Conservation (phyloP, 2,888 invertebrate genomes). For the Rhamphomyia laevipes region DNA sequence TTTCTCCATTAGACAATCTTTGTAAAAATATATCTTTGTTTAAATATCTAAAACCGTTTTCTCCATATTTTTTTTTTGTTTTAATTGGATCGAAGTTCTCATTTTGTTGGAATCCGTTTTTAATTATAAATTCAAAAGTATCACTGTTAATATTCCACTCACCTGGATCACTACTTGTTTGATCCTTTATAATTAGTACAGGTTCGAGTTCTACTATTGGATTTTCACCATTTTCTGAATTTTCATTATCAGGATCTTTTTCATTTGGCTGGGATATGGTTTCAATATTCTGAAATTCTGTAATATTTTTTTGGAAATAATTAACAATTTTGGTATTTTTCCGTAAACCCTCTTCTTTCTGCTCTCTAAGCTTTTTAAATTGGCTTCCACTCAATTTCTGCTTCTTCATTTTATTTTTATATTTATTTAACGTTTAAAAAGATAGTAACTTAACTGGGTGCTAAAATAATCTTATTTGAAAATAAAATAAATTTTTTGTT, state of each 20-base stretch:
- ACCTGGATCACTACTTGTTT: background rate
- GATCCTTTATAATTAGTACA: background rate
- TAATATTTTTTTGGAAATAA: background rate
- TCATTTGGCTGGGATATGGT: background rate
- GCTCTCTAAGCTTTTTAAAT: background rate
- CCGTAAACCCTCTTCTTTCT: background rate
- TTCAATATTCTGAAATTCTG: background rate
- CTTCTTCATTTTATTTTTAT: background rate
- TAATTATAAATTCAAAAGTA: background rate
- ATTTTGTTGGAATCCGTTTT: too few relatives aligned
- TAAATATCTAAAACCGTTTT: too few relatives aligned
- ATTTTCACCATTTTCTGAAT: background rate
- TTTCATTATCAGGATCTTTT: background rate
- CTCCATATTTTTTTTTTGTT: too few relatives aligned
- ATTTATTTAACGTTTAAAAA: background rate
- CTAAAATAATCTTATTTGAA: too few relatives aligned
- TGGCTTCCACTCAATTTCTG: background rate
- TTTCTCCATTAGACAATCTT: too few relatives aligned
- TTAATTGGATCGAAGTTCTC: too few relatives aligned
- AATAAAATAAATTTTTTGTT: too few relatives aligned
- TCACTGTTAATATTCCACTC: background rate
- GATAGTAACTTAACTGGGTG: background rate
- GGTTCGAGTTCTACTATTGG: background rate
- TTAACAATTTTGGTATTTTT: background rate
- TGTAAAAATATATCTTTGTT: too few relatives aligned